Evolutionary conservation across 2,888 invertebrate genomes (phyloP).

Genomic region (Morinoia aosen): DNA sequence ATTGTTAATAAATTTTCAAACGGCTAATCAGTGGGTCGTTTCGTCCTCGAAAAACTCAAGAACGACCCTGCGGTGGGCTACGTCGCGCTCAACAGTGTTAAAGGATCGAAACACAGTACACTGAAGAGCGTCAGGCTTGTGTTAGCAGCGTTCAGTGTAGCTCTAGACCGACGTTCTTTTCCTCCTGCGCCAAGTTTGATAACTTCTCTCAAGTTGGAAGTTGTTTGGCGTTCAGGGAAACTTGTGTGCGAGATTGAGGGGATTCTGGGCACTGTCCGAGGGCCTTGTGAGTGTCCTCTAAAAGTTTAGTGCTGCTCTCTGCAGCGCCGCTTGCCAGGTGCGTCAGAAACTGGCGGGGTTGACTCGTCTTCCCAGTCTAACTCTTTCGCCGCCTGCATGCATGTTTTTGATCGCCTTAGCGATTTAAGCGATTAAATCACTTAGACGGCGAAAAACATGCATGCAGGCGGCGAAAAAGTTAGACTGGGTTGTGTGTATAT

Average conservation of each 20-base stretch:
- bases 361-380: too few species aligned
- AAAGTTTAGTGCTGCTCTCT: background rate
- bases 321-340: background rate
- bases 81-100: too few species aligned
- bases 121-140: background rate
- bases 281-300: background rate
- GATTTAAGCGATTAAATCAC: too few species aligned
- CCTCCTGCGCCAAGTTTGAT: constrained; percentile 21
- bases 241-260: background rate
- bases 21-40: too few species aligned
- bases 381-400: too few species aligned
- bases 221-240: constrained; percentile 13
- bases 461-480: too few species aligned
- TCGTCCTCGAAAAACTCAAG: too few species aligned
- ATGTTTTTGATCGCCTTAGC: too few species aligned
- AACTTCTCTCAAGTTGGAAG: constrained; percentile 8
- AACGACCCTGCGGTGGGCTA: too few species aligned
- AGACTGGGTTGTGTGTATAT: too few species aligned
- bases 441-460: too few species aligned
- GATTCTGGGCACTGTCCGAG: background rate
- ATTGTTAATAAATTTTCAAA: too few species aligned
- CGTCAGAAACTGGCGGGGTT: background rate
- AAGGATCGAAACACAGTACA: background rate
- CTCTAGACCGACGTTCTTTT: background rate
- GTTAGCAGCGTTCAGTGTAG: background rate